These are phyloP conservation scores for Masnerella sp. DNA, from an alignment of 2,888 invertebrate species.

Conservation along the genomic window DNA sequence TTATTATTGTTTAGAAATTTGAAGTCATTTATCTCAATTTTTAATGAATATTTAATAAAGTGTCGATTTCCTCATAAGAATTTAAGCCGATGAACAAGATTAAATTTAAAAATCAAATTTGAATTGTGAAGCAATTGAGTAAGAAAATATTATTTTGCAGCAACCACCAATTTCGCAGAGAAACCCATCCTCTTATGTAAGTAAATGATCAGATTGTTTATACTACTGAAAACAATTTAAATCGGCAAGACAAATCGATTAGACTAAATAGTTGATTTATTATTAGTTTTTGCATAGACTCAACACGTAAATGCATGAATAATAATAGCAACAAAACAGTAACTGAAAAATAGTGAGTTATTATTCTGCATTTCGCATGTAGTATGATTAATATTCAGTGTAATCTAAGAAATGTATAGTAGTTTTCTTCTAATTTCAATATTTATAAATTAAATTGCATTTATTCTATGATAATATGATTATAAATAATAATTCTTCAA, in stretches of 20 bases:
- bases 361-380: slow-evolving; percentile 50
- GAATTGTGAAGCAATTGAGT: not conserved
- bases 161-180: slow-evolving; percentile 65
- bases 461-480: too few species aligned
- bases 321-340: slow-evolving; percentile 14
- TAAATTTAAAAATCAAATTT: not conserved
- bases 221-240: too few species aligned
- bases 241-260: not conserved
- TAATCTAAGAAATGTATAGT: too few species aligned
- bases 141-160: slow-evolving; percentile 8
- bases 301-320: slow-evolving; percentile 38
- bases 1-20: not conserved
- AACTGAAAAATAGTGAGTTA: slow-evolving; percentile 21
- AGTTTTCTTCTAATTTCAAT: too few species aligned
- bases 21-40: too few species aligned
- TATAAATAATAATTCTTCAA: not conserved
- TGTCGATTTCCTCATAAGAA: too few species aligned
- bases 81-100: not conserved
- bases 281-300: slow-evolving; percentile 48
- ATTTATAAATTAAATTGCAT: too few species aligned
- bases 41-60: too few species aligned
- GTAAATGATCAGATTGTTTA: too few species aligned
- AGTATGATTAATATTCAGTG: slow-evolving; percentile 28
- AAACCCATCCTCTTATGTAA: slow-evolving; percentile 71
- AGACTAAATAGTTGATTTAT: slow-evolving; percentile 31